Conservation (phyloP, 1,140 invertebrate genomes). For the Atopsyche davidsoni region DNA sequence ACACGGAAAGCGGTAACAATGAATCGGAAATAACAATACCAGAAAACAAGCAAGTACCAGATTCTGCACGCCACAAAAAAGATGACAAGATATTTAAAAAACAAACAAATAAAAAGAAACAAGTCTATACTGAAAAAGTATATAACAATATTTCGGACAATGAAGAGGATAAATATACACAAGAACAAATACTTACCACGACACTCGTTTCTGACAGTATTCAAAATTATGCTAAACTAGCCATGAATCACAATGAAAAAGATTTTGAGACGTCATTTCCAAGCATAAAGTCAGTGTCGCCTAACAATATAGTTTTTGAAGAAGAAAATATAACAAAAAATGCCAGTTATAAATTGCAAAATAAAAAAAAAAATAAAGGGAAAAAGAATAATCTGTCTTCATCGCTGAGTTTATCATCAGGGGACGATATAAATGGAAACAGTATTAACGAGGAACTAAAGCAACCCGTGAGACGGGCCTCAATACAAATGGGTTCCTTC, state of each 20-base stretch:
- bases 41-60: neutral
- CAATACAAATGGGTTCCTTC: constrained; percentile 16
- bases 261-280: neutral
- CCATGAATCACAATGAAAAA: neutral
- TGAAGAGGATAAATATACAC: constrained; percentile 9
- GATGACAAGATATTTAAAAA: too few species aligned
- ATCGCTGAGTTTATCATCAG: constrained; percentile 6
- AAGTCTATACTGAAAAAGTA: neutral
- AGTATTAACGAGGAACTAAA: constrained; percentile 3
- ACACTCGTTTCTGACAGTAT: constrained; percentile 13
- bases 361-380: neutral
- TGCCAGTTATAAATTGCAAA: constrained; percentile 5
- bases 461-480: neutral
- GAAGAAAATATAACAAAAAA: constrained; percentile 11
- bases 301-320: constrained; percentile 15
- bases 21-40: constrained; percentile 12
- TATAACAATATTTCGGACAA: constrained; percentile 8
- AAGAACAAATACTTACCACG: neutral
- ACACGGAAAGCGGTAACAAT: constrained; percentile 14
- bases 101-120: constrained; percentile 7
- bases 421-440: constrained; percentile 2
- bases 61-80: neutral
- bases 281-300: constrained; percentile 4
- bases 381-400: constrained; percentile 7
- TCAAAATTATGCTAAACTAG: constrained; percentile 18